A percentile compares a stretch with the other conserved stretches of the same genome.
Conservation (phyloP, 2,797 vertebrate species). For the Hypotaenidia okinawae region DNA sequence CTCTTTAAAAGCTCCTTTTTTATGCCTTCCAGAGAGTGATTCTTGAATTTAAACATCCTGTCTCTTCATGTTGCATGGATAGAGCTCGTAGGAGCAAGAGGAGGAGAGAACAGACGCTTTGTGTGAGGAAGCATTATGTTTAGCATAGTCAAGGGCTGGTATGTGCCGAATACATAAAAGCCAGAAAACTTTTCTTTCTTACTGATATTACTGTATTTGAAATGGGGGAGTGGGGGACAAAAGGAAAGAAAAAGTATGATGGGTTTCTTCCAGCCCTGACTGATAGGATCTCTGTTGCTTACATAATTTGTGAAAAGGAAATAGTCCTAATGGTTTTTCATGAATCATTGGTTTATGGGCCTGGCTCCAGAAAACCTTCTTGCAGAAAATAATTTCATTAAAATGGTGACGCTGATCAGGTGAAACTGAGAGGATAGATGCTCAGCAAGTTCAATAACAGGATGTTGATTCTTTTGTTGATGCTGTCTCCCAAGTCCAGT, state of each 20-base stretch:
- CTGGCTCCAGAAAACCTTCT: conserved; percentile 12
- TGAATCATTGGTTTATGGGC: conserved; percentile 3
- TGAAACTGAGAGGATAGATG: neutral
- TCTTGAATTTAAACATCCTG: neutral
- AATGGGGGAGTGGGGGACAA: neutral
- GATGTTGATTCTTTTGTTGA: neutral
- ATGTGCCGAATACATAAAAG: neutral
- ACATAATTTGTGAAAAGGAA: conserved; percentile 10
- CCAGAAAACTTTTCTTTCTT: neutral
- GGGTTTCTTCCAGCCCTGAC: neutral
- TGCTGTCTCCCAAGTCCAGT: neutral
- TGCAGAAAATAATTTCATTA: conserved; percentile 27
- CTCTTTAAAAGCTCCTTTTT: neutral
- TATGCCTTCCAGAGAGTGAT: neutral
- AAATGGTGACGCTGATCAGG: neutral
- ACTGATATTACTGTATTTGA: neutral
- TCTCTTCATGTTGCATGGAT: conserved; percentile 7
- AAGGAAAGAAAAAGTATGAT: neutral
- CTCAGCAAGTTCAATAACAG: neutral
- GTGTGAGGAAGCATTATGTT: neutral
- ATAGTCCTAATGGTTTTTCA: neutral
- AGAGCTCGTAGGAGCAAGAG: neutral
- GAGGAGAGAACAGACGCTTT: neutral
- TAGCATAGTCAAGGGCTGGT: neutral
- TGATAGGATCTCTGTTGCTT: neutral